Base-by-base conservation (phyloP, 2,888 invertebrate species). In the Eurytoma californica region DNA sequence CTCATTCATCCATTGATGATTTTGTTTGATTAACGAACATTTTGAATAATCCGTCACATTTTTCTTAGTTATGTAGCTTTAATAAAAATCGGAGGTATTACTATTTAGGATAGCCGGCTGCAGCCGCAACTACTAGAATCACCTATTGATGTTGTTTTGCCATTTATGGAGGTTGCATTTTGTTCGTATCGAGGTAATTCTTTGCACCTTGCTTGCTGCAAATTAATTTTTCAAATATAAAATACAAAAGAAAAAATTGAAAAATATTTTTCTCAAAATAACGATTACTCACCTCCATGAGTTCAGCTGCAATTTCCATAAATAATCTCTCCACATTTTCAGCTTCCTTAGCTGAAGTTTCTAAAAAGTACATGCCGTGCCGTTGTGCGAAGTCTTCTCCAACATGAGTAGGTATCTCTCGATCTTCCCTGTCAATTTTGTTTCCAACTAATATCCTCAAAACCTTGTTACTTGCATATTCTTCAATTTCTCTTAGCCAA, bases 271-370 rank as follows among this genome's bases (percentile, higher is more conserved):
- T 55, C n/a, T 4, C n/a, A 53, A 53, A 47, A 39, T 57, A 53
- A 58, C 16, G 55, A 28, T 13, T 24, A 28, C 81, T 88, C 90
- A 94, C 94, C 93, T 96, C 96, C 94, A 97, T 97, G 72, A 97
- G 92, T 91, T 96, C 97, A 82, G 95, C 95, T 82, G 98, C 98
- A 86, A 99, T 98, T 91, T 98, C 98, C 94, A 97, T 96, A 90
- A 99, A 99, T 80, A 99, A 92, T 88, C 95, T 94, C 90, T 99
- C 98, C 3, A 99, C 98, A 92, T 99, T 98, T 87, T 98, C 98
- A 2, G 98, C 97, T 91, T 98, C 98, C 90, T 98, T 97, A 0
- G 98, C 98, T 0, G 98, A 98, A 0, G 98, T 99, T 92, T 99
- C 98, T 84, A 99, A 92, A 91, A 98, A 99, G 91, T 98, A 97